Conservation (phyloP, 2,888 invertebrate genomes). For the Taphrorychus bicolor region DNA sequence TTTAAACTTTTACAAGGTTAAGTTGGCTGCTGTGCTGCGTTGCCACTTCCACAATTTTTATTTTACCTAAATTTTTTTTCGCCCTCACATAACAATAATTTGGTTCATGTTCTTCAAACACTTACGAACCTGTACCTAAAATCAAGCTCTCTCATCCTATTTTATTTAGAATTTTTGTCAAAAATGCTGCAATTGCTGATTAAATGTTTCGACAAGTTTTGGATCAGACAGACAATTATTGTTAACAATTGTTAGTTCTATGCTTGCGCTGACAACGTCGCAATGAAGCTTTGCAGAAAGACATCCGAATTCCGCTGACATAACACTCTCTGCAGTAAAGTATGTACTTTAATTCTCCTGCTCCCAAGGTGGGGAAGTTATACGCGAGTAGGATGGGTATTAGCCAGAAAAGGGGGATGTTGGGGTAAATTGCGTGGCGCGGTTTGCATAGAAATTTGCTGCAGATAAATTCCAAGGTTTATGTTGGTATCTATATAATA, state of each 20-base stretch:
- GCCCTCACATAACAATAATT: too few relatives aligned
- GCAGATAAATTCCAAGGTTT: too few relatives aligned
- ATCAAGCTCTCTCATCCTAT: neutral
- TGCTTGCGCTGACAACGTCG: slow-evolving; percentile 12
- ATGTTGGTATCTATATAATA: too few relatives aligned
- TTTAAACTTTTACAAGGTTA: slow-evolving; percentile 52
- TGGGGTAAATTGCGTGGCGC: slow-evolving; percentile 26
- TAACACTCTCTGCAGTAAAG: slow-evolving; percentile 30
- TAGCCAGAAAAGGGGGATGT: neutral
- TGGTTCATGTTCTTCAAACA: too few relatives aligned
- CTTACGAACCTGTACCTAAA: too few relatives aligned
- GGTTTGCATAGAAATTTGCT: slow-evolving; percentile 37
- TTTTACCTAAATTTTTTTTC: too few relatives aligned
- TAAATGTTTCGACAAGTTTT: too few relatives aligned
- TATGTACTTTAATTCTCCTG: slow-evolving; percentile 30
- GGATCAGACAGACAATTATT: too few relatives aligned
- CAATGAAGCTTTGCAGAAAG: slow-evolving; percentile 21
- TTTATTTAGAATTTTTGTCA: neutral
- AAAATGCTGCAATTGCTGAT: too few relatives aligned
- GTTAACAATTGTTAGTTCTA: too few relatives aligned
- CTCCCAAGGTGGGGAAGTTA: slow-evolving; percentile 12
- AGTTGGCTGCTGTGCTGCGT: slow-evolving; percentile 5
- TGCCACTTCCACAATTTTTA: too few relatives aligned
- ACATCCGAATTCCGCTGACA: slow-evolving; percentile 19
- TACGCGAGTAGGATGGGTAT: slow-evolving; percentile 9